Base-by-base conservation (phyloP, 1,140 invertebrate species). In the Sitodiplosis mosellana region DNA sequence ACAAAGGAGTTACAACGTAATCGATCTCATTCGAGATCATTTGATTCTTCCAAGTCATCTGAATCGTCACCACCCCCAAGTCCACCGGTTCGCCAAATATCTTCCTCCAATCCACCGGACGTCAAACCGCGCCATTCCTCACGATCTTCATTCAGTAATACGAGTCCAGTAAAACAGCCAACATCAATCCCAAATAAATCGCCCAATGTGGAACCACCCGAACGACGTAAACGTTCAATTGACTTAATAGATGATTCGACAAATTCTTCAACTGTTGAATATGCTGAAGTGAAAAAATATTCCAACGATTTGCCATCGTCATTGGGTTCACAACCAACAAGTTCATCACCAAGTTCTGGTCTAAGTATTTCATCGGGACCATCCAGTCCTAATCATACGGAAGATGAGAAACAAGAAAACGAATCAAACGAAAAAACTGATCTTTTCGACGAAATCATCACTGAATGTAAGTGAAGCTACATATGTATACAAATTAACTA, bases 401-500 rank as follows among this genome's bases (percentile, higher is more conserved):
- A 70, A 52, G 64, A 70, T 45, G 70, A 72, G 48, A 71, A 72
- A 50, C 69, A 70, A 54, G 70, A 71, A 51, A 60, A 69, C 27
- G 70, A 71, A 53, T 60, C 61, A 45, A 71, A 69, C 27, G 69
- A 71, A 56, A 72, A 72, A 53, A 59, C 60, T 12, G 60, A 64
- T 38, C 17, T 34, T 6, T 15, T 2, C 22, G 43, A 45, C 22
- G 14, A 33, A n/a, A 45, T 45, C 18, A 27, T 27, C 27, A 27
- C 27, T 27, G 27, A 27, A 27, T 27, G 27, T 27, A 27, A 27
- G 27, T 27, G n/a, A n/a, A n/a, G n/a, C n/a, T n/a, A n/a, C n/a
- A n/a, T n/a, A n/a, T n/a, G n/a, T n/a, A n/a, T n/a, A n/a, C n/a
- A n/a, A n/a, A n/a, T n/a, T n/a, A n/a, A n/a, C n/a, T n/a, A n/a